phyloP scores from a whole-genome alignment of 1,140 invertebrate genomes.

The Neocloeon triangulifer region DNA sequence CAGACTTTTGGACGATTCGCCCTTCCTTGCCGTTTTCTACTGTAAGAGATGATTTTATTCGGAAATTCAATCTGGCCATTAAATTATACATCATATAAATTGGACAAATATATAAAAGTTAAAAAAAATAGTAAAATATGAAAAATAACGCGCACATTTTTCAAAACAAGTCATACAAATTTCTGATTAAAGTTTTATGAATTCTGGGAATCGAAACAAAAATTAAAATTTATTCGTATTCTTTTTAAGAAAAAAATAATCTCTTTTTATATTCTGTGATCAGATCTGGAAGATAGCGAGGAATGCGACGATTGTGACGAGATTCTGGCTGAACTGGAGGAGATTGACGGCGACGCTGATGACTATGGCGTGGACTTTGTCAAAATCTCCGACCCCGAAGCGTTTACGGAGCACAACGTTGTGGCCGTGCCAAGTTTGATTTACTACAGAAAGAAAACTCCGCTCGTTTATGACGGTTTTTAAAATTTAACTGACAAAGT shows the following conservation, averaged over 20 bases:
- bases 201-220: too few species aligned
- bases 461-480: conserved; percentile 60
- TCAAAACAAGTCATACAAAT: too few species aligned
- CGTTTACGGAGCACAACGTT: conserved; percentile 58
- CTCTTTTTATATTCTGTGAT: too few species aligned
- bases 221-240: conserved; percentile 4
- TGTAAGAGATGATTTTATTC: conserved; percentile 36
- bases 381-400: conserved; percentile 67
- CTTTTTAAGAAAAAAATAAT: too few species aligned
- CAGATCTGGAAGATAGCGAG: conserved; percentile 78
- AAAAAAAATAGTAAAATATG: too few species aligned
- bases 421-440: conserved; percentile 65
- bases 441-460: conserved; percentile 72
- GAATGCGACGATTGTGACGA: conserved; percentile 76
- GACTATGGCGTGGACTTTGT: conserved; percentile 88
- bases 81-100: too few species aligned
- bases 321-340: conserved; percentile 68
- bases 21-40: conserved; percentile 76
- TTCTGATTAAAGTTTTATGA: too few species aligned
- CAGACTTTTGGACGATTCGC: conserved; percentile 64
- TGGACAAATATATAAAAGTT: conserved; percentile 3
- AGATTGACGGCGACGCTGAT: conserved; percentile 85
- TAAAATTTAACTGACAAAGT: background rate
- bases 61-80: too few species aligned
- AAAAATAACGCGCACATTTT: too few species aligned